These are phyloP conservation scores for Istiophorus platypterus DNA, from an alignment of 2,113 vertebrate species.

Conservation along the genomic window DNA sequence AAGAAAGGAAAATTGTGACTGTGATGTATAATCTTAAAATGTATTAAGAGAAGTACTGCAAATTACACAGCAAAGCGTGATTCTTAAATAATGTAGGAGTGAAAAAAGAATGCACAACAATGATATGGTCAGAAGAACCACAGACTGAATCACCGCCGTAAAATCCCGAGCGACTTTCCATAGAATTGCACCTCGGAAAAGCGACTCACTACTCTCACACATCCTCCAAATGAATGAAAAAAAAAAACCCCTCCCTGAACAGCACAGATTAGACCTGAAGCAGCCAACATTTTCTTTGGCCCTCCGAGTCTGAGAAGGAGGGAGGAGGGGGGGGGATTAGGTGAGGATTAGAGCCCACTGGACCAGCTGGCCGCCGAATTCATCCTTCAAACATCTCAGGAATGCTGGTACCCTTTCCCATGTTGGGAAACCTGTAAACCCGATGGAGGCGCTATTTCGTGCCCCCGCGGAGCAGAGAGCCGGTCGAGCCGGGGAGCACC, in stretches of 20 bases:
- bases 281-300: slow-evolving; percentile 47
- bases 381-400: slow-evolving; percentile 79
- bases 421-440: slow-evolving; percentile 56
- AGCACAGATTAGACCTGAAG: slow-evolving; percentile 46
- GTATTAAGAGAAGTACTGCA: neutral
- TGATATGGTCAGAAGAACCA: neutral
- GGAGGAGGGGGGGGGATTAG: slow-evolving; percentile 74
- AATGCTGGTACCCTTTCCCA: slow-evolving; percentile 70
- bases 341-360: slow-evolving; percentile 72
- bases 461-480: slow-evolving; percentile 33
- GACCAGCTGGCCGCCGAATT: slow-evolving; percentile 75
- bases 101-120: neutral
- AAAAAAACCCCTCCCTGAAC: slow-evolving; percentile 38
- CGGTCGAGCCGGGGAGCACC: neutral
- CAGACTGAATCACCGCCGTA: slow-evolving; percentile 13
- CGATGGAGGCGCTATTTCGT: slow-evolving; percentile 72
- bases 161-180: slow-evolving; percentile 9
- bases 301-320: slow-evolving; percentile 46
- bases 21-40: neutral
- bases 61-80: neutral
- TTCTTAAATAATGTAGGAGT: no score
- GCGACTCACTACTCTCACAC: slow-evolving; percentile 22
- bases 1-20: neutral
- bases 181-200: no score
- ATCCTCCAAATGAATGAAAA: slow-evolving; percentile 34